Percentiles rank a stretch among this genome's conserved stretches.
phyloP scores from a whole-genome alignment of 2,888 invertebrate species.

The Microctonus hyperodae region DNA sequence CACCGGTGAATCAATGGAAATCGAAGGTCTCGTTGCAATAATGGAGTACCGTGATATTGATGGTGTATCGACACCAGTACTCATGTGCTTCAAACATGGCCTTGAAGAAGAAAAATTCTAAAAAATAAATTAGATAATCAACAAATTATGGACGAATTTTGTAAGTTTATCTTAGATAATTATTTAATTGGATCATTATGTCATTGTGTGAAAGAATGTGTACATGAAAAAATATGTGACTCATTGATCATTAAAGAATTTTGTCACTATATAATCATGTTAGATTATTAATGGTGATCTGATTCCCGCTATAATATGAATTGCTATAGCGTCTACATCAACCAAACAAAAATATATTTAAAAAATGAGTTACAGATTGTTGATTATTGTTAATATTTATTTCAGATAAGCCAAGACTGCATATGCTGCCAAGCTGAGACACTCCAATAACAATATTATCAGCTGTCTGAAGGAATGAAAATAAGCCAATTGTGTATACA shows the following conservation, averaged over 20 bases:
- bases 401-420: constrained; percentile 3
- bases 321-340: constrained; percentile 45
- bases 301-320: constrained; percentile 49
- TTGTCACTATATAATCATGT: constrained; percentile 55
- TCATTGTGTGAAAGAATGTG: background rate
- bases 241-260: constrained; percentile 34
- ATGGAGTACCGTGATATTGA: constrained; percentile 92
- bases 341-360: constrained; percentile 42
- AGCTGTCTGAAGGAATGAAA: background rate
- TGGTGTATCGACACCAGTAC: constrained; percentile 81
- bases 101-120: constrained; percentile 95
- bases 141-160: constrained; percentile 56
- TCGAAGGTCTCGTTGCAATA: constrained; percentile 92
- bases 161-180: constrained; percentile 48
- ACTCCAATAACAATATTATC: background rate
- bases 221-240: background rate
- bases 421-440: background rate
- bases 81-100: constrained; percentile 97
- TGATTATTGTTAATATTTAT: constrained; percentile 4
- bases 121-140: constrained; percentile 58
- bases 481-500: constrained; percentile 9
- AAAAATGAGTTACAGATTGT: background rate
- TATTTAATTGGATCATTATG: background rate
- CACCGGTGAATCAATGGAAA: constrained; percentile 91
- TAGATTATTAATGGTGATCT: constrained; percentile 46